Evolutionary conservation across 2,888 invertebrate genomes (phyloP).

Genomic region (Saturnia pavonia): DNA sequence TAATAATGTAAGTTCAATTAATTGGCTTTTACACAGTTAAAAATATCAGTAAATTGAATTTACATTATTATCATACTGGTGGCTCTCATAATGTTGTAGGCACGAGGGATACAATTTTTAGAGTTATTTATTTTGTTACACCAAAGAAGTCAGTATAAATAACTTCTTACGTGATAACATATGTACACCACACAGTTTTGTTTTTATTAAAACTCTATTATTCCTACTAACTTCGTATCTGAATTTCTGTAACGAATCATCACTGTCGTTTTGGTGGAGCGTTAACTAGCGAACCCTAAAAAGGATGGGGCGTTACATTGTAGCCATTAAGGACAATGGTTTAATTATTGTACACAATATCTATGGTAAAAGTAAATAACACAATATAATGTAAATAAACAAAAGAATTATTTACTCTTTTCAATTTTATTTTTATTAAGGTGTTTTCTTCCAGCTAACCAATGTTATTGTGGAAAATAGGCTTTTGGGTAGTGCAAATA

Average conservation of each 20-base stretch:
- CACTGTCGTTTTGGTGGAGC: slow-evolving; percentile 64
- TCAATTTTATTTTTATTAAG: no score
- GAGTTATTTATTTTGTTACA: no score
- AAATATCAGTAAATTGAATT: no score
- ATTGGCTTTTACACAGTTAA: no score
- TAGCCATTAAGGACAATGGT: slow-evolving; percentile 64
- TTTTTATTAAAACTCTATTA: not conserved
- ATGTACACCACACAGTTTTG: not conserved
- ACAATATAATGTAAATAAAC: not conserved
- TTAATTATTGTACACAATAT: slow-evolving; percentile 64
- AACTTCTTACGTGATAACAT: not conserved
- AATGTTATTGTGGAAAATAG: no score
- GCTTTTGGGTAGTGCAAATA: no score
- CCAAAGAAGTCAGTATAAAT: not conserved
- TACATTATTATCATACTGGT: no score
- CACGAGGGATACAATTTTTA: no score
- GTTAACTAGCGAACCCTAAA: slow-evolving; percentile 64
- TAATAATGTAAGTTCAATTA: no score
- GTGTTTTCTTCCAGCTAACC: no score
- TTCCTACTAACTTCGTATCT: slow-evolving; percentile 41
- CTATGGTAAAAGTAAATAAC: slow-evolving; percentile 41
- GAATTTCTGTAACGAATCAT: slow-evolving; percentile 60
- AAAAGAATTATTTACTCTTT: no score
- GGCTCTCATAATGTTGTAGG: no score
- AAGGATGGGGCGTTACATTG: slow-evolving; percentile 56